Evolutionary conservation across 2,113 vertebrate species (phyloP), one percentile per base, ranked within the genome.

Genomic region (Pollachius pollachius): DNA sequence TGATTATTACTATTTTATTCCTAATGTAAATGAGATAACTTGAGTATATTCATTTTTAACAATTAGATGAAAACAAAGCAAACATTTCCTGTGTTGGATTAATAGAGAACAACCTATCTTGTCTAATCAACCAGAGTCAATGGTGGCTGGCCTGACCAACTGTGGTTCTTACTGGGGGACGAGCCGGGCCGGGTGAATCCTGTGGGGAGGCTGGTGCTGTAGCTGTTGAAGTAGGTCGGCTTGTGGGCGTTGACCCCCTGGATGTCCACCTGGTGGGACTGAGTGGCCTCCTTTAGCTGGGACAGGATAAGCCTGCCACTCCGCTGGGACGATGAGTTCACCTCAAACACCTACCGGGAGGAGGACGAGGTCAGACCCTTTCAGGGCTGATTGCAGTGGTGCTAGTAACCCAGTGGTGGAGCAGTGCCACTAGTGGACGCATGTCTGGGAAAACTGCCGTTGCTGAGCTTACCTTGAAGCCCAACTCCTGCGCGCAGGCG

Each of bases 201-300:
- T 11, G 37, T 41, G 37, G 37, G 37, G 37, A 9, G 12, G 27
- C 81, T 74, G 1, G 70, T 18, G 79, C 74, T 84, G 67, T 88
- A 94, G 27, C 81, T 95, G 89, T 88, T 96, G 77, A 98, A 98
- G 87, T 95, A 98, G 73, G 92, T 89, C 66, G 96, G 96, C 54
- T 97, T 98, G 67, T 95, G 91, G 69, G 93, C 83, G 63, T 92
- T 94, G 62, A 93, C 81, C 11, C 96, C 95, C 84, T 98, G 94
- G 75, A 96, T 96, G 84, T 98, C 96, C 76, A 99, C 97, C 88
- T 99, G 97, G 87, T 99, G 97, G 54, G 97, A 99, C 85, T 99
- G 97, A 57, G 97, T 99, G 70, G 97, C 97, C 89, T 99, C 97
- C 72, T 94, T 98, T 30, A 99, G 90, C 74, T 99, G 97, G 71